A percentile compares a stretch with the other conserved stretches of the same genome.
These are phyloP conservation scores for Pollimyrus isidori DNA, from an alignment of 2,113 vertebrate genomes.

Conservation along the genomic window DNA sequence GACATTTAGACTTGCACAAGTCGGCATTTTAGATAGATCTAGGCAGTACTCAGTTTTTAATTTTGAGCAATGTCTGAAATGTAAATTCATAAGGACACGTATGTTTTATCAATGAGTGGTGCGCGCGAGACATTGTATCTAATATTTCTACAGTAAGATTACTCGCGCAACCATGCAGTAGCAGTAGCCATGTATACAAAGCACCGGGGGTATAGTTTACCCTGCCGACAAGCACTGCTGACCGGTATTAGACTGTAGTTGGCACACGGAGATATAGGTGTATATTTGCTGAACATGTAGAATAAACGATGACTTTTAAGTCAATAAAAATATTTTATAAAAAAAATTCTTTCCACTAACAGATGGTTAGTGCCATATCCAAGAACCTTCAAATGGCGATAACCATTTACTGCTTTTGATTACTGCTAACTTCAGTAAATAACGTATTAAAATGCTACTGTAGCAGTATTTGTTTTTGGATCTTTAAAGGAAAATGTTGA, in stretches of 20 bases:
- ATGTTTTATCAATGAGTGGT: too few relatives aligned
- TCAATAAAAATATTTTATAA: slow-evolving; percentile 5
- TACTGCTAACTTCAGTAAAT: not conserved
- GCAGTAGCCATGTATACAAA: not conserved
- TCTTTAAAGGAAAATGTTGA: not conserved
- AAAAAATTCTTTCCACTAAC: not conserved
- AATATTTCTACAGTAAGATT: too few relatives aligned
- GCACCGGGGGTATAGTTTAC: not conserved
- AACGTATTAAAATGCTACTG: not conserved
- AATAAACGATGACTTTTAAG: not conserved
- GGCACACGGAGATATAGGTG: not conserved
- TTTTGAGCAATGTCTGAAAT: too few relatives aligned
- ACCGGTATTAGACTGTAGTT: not conserved
- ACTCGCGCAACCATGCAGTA: too few relatives aligned
- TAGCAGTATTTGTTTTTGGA: not conserved
- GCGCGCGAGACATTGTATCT: too few relatives aligned
- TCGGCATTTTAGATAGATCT: too few relatives aligned
- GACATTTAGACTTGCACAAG: too few relatives aligned
- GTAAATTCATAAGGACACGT: too few relatives aligned
- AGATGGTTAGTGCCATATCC: not conserved
- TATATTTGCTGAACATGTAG: slow-evolving; percentile 8
- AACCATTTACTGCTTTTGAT: not conserved
- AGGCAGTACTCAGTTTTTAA: too few relatives aligned
- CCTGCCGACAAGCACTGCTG: not conserved
- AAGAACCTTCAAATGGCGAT: not conserved